phyloP scores from a whole-genome alignment of 2,797 vertebrate species.

The Craterocephalus amniculus region DNA sequence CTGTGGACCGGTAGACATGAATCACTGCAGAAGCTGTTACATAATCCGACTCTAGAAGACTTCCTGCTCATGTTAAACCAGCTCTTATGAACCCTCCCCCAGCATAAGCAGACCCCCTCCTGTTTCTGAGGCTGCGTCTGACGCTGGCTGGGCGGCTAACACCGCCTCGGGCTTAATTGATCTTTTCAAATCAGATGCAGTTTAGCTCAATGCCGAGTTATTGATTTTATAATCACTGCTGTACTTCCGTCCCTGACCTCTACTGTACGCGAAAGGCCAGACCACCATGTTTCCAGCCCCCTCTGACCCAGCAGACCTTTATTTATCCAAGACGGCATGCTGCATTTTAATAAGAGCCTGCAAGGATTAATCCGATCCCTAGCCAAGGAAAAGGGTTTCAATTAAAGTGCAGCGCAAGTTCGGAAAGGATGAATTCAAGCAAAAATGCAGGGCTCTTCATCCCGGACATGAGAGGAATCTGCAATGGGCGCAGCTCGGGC shows the following conservation, averaged over 20 bases:
- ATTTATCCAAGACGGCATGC: constrained; percentile 84
- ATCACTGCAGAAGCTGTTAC: too few species aligned
- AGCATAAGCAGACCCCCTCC: background rate
- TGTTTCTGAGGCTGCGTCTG: background rate
- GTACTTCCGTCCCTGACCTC: constrained; percentile 53
- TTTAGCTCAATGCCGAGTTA: constrained; percentile 33
- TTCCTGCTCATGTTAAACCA: too few species aligned
- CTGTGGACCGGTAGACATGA: too few species aligned
- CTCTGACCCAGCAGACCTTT: constrained; percentile 54
- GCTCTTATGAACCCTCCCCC: background rate
- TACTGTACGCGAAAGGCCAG: constrained; percentile 38
- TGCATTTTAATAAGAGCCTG: constrained; percentile 87
- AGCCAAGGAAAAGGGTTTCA: constrained; percentile 78
- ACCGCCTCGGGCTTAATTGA: constrained; percentile 35
- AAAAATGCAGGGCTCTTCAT: constrained; percentile 42
- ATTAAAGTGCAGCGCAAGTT: constrained; percentile 59
- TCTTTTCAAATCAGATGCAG: constrained; percentile 38
- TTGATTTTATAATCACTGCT: constrained; percentile 63
- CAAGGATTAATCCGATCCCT: constrained; percentile 80
- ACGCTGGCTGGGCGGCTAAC: constrained; percentile 40
- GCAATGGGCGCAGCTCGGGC: constrained; percentile 11
- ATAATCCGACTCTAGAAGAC: too few species aligned
- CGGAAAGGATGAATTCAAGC: constrained; percentile 51
- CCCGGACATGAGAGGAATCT: constrained; percentile 39
- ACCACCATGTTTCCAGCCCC: constrained; percentile 45